Percentiles rank a stretch among this genome's conserved stretches.
phyloP scores from a whole-genome alignment of 1,140 invertebrate genomes.

The Grapholita molesta region DNA sequence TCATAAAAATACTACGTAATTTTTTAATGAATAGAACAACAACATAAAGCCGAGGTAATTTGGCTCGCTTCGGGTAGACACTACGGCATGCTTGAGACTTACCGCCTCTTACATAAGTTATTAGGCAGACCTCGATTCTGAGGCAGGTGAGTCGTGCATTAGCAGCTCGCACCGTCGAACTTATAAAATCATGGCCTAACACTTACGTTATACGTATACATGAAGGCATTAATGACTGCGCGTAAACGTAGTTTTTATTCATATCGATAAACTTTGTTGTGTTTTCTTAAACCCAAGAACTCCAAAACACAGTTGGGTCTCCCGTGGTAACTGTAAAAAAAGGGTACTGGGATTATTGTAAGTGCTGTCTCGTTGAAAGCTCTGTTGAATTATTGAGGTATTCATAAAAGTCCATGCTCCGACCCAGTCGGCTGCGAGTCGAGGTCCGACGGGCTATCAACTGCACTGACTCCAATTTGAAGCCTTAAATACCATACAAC shows the following conservation, averaged over 20 bases:
- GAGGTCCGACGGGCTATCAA: not conserved
- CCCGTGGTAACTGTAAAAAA: not conserved
- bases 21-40: slow-evolving; percentile 39
- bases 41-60: slow-evolving; percentile 21
- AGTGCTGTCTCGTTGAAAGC: not conserved
- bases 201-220: not conserved
- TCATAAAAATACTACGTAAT: slow-evolving; percentile 34
- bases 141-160: slow-evolving; percentile 3
- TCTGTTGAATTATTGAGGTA: not conserved
- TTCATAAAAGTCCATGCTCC: not conserved
- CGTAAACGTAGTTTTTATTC: not conserved
- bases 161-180: not conserved
- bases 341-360: not conserved
- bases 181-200: not conserved
- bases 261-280: not conserved
- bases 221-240: too few relatives aligned
- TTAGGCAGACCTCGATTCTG: slow-evolving; percentile 28
- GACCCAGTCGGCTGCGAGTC: not conserved
- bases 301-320: not conserved
- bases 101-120: slow-evolving; percentile 32
- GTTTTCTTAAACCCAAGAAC: not conserved
- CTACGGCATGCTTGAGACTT: slow-evolving; percentile 27
- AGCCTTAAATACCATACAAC: slow-evolving; percentile 18
- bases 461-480: slow-evolving; percentile 2
- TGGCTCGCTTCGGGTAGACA: slow-evolving; percentile 26